Evolutionary conservation across 2,888 invertebrate genomes (phyloP).

Genomic region (Polyommatus iphigenia): DNA sequence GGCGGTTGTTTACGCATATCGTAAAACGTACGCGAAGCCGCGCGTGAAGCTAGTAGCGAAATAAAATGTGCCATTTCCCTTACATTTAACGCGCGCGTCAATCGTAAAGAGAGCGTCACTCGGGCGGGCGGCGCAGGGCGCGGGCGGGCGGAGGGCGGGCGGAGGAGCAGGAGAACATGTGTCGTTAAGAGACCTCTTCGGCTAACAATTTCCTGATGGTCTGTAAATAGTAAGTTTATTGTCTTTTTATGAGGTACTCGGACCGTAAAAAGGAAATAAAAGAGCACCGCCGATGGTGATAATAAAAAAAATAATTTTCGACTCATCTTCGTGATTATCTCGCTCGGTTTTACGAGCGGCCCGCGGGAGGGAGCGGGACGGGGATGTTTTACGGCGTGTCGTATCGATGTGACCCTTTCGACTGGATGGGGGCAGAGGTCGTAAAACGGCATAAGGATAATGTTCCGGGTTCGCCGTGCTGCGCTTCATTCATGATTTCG

Average conservation of each 20-base stretch:
- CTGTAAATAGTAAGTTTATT: conserved; percentile 82
- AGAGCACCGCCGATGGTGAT: conserved; percentile 81
- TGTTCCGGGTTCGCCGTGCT: conserved; percentile 78
- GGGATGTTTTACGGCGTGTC: conserved; percentile 68
- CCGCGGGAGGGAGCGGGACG: conserved; percentile 60
- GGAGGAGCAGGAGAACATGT: conserved; percentile 70
- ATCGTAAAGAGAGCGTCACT: conserved; percentile 77
- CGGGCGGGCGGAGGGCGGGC: conserved; percentile 53
- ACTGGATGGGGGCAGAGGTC: conserved; percentile 79
- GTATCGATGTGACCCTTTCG: conserved; percentile 76
- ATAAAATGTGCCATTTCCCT: conserved; percentile 67
- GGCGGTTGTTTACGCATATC: conserved; percentile 28
- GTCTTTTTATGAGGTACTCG: conserved; percentile 82
- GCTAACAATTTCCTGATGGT: conserved; percentile 81
- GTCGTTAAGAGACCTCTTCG: conserved; percentile 81
- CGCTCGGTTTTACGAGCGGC: conserved; percentile 66
- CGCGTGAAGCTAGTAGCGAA: conserved; percentile 48
- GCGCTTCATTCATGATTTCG: conserved; percentile 80
- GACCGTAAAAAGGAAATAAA: conserved; percentile 82
- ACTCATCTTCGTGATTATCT: conserved; percentile 79
- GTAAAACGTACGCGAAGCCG: conserved; percentile 37
- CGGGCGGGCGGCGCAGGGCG: conserved; percentile 51
- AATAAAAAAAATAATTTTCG: conserved; percentile 81
- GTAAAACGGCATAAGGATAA: conserved; percentile 81
- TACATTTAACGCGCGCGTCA: conserved; percentile 71